phyloP scores from a whole-genome alignment of 2,797 vertebrate genomes.

The Pseudochromis fuscus region DNA sequence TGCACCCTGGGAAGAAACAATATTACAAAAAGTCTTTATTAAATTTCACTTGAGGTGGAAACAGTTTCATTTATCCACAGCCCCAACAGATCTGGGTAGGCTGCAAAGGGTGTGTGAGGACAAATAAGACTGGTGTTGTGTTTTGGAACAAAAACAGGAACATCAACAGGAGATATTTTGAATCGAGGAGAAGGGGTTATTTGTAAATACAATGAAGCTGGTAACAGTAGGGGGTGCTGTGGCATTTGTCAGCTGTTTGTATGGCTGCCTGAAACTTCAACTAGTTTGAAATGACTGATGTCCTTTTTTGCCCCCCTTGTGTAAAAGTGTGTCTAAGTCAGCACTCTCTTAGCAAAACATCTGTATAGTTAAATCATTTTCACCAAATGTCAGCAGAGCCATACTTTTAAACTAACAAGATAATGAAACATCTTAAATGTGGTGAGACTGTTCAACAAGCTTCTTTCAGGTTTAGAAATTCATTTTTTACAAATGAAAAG shows the following conservation, averaged over 20 bases:
- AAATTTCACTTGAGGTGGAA: slow-evolving; percentile 22
- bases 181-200: neutral
- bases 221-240: slow-evolving; percentile 83
- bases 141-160: neutral
- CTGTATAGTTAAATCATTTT: slow-evolving; percentile 17
- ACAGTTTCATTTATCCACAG: neutral
- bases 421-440: neutral
- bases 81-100: too few species aligned
- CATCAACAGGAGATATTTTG: neutral
- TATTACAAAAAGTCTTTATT: slow-evolving; percentile 23
- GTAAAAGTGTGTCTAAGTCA: slow-evolving; percentile 26
- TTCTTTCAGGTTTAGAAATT: neutral
- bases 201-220: neutral
- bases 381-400: neutral
- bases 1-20: slow-evolving; percentile 88
- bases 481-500: neutral
- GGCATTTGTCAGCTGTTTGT: slow-evolving; percentile 63
- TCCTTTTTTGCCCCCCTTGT: neutral
- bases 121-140: accelerated
- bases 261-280: slow-evolving; percentile 9
- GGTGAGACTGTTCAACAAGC: too few species aligned
- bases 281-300: slow-evolving; percentile 22
- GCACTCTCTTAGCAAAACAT: slow-evolving; percentile 37
- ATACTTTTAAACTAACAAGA: neutral
- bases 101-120: too few species aligned